Evolutionary conservation across 1,140 invertebrate genomes (phyloP).

Genomic region (Antheraea pernyi): DNA sequence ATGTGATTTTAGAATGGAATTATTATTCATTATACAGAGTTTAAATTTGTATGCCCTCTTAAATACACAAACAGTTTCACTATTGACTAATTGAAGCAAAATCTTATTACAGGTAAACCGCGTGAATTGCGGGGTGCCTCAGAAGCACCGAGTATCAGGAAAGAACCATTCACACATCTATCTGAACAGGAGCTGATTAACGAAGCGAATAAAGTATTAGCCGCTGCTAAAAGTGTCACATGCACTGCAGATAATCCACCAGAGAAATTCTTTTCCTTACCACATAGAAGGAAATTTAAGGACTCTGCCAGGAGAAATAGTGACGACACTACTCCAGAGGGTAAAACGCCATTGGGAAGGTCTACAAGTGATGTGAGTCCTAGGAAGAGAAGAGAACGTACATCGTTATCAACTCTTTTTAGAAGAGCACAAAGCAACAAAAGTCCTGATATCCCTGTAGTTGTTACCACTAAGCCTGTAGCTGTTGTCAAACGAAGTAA

Average conservation of each 20-base stretch:
- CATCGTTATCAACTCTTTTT: conserved; percentile 82
- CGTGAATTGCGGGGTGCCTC: conserved; percentile 57
- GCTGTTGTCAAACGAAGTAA: conserved; percentile 81
- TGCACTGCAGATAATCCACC: conserved; percentile 79
- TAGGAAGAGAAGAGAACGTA: conserved; percentile 71
- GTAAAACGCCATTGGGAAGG: conserved; percentile 61
- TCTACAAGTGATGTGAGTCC: conserved; percentile 79
- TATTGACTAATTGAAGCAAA: background rate
- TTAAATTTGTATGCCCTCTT: too few relatives aligned
- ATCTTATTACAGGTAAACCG: conserved; percentile 65
- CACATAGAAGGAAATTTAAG: conserved; percentile 74
- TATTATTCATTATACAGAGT: too few relatives aligned
- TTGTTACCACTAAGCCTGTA: conserved; percentile 62
- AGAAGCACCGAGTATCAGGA: conserved; percentile 79
- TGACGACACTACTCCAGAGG: conserved; percentile 56
- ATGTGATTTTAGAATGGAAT: too few relatives aligned
- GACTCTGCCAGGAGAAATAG: conserved; percentile 67
- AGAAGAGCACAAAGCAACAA: conserved; percentile 74
- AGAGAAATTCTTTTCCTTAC: conserved; percentile 83
- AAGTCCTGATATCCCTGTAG: conserved; percentile 58
- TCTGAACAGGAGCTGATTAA: conserved; percentile 84
- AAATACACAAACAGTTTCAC: too few relatives aligned
- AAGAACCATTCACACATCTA: conserved; percentile 82
- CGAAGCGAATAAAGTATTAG: conserved; percentile 85
- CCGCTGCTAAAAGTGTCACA: conserved; percentile 83